Evolutionary conservation across 2,888 invertebrate species (phyloP), one percentile per base, ranked within the genome.

Genomic region (Ceramica pisi): DNA sequence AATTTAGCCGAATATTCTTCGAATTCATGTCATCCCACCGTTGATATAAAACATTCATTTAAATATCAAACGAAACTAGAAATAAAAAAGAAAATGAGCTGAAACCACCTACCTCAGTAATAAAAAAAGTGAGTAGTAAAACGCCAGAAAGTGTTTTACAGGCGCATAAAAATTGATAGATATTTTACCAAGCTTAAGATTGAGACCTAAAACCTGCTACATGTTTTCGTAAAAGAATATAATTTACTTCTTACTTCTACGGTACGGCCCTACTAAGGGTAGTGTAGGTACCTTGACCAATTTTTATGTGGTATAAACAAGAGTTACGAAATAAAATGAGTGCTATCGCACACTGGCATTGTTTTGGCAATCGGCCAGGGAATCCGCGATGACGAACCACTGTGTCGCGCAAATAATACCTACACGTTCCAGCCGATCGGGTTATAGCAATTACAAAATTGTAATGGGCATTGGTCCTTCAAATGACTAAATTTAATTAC

Each of bases 321-420:
- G 88, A 89, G 92, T 94, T 93, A 93, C 92, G 90, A 92, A 94
- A 94, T 92, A 90, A 94, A 92, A 92, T 92, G 88, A 90, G 88
- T 92, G 88, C 83, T 90, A 92, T 92, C 88, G 89, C 86, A 89
- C 84, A 88, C 84, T 83, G 85, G 81, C 87, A 89, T 88, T 80
- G 82, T 72, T 72, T 87, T 95, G 94, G 95, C 93, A 75, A 31
- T 51, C 46, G 48, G 92, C 94, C 93, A 94, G 89, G 79, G 87
- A 90, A 90, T 91, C 90, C 80, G 83, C 82, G 76, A 91, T 91
- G 92, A 93, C 91, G 89, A 89, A 90, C 89, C 86, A 82, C 86
- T 86, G 71, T 92, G 94, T 94, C 93, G 90, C 90, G 86, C 88
- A 82, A 87, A 89, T 87, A 86, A 88, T 86, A 88, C 80, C 57